Conservation (phyloP, 2,797 vertebrate genomes). For the Epinephelus malabaricus region DNA sequence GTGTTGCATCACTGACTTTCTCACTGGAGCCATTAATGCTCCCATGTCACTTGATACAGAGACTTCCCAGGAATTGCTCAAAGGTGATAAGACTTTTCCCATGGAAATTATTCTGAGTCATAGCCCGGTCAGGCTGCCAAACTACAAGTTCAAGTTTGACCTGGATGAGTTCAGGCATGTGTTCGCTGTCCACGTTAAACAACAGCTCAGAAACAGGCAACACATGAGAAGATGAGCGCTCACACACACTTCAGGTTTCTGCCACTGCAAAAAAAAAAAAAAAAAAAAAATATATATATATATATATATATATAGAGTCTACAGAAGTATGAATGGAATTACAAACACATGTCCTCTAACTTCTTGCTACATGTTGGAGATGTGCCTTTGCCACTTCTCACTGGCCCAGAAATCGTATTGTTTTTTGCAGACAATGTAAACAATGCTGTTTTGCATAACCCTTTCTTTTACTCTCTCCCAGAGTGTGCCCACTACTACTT, state of each 20-base stretch:
- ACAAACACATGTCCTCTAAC: slow-evolving; percentile 14
- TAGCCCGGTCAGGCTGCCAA: not conserved
- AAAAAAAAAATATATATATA: no score
- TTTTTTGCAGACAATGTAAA: not conserved
- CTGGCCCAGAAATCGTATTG: not conserved
- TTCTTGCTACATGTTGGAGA: not conserved
- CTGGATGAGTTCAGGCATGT: not conserved
- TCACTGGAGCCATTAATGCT: slow-evolving; percentile 3
- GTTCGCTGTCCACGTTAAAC: not conserved
- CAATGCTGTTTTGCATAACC: not conserved
- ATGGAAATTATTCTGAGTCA: not conserved
- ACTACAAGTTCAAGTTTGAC: slow-evolving; percentile 2
- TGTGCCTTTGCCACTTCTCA: no score
- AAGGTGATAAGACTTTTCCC: not conserved
- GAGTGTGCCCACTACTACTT: slow-evolving; percentile 86
- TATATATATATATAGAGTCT: not conserved
- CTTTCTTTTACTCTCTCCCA: slow-evolving; percentile 52
- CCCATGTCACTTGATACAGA: not conserved
- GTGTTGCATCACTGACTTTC: slow-evolving; percentile 22
- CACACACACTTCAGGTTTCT: not conserved
- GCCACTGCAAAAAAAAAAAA: slow-evolving; percentile 2
- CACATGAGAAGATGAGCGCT: not conserved
- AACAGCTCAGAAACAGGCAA: not conserved
- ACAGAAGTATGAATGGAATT: slow-evolving; percentile 11
- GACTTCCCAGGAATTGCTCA: not conserved